Evolutionary conservation across 2,888 invertebrate genomes (phyloP), one percentile per base, ranked within the genome.

Genomic region (Drosophila setosimentum): DNA sequence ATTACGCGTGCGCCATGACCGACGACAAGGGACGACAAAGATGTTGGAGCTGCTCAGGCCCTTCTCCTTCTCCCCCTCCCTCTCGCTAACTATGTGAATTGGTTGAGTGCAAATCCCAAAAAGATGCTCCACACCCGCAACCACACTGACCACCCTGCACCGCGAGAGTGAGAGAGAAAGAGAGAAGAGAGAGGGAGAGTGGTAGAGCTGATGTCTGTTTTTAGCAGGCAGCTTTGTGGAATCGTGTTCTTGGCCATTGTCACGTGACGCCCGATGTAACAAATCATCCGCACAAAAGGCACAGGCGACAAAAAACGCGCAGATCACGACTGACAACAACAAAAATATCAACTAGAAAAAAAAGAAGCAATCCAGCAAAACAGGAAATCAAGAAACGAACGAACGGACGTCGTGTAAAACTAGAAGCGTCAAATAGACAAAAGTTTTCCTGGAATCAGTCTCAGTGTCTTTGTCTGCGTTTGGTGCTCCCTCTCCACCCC

Each of bases 221-320:
- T 70, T 71, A 30, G 62, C 45, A 53, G 55, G 49, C 42, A 37
- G 59, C 58, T 40, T 55, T 57, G 45, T 61, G 75, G 84, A 92
- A 83, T 92, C 92, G 92, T 92, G 93, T 91, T 92, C 90, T 86
- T 80, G 88, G 82, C 92, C 89, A 91, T 92, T 93, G 92, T 93
- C 92, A 92, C 93, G 93, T 92, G 92, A 93, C 83, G 92, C 91
- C 85, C 85, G 91, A 91, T 88, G 92, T 92, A 83, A 92, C 93
- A 92, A 92, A 92, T 92, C 92, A 93, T 92, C 87, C 83, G 72
- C 68, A 68, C 67, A 61, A 81, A 80, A 78, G 80, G 76, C 72
- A 42, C 42, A 72, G 80, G 88, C 88, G 88, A 87, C 92, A 92
- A 89, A 91, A 92, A 89, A 91, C 84, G 87, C 81, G 88, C 78